These are phyloP conservation scores for Octomys mimax DNA, from an alignment of 2,797 vertebrate species.

Conservation along the genomic window DNA sequence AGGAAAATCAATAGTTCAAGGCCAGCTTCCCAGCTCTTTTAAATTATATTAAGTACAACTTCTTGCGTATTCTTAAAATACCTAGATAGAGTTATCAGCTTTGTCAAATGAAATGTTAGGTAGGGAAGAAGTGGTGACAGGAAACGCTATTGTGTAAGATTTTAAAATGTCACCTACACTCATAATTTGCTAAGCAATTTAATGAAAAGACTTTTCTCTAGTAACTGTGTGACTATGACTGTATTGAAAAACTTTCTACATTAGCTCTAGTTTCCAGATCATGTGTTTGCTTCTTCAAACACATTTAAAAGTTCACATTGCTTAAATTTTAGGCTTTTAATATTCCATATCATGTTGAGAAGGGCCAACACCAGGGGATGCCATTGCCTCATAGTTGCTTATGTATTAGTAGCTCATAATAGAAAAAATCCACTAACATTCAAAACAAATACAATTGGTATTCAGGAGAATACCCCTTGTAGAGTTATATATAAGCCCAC, in stretches of 20 bases:
- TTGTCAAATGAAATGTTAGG: constrained; percentile 6
- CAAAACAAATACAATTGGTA: not conserved
- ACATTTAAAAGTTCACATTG: not conserved
- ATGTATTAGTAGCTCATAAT: not conserved
- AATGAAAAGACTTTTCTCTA: constrained; percentile 34
- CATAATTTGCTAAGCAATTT: constrained; percentile 58
- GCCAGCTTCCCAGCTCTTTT: not conserved
- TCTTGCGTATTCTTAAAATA: constrained; percentile 48
- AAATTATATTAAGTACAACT: constrained; percentile 20
- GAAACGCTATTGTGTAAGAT: not conserved
- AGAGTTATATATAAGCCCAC: constrained; percentile 50
- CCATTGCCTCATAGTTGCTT: constrained; percentile 14
- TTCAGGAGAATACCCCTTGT: not conserved
- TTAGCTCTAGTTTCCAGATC: not conserved
- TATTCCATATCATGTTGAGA: not conserved
- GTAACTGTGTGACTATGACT: not conserved
- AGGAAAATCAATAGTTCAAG: not conserved
- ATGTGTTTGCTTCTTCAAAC: constrained; percentile 31
- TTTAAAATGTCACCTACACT: constrained; percentile 42
- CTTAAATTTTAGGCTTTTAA: not conserved
- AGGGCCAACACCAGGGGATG: constrained; percentile 27
- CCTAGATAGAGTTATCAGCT: not conserved
- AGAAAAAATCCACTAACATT: not conserved
- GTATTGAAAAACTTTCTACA: constrained; percentile 15
- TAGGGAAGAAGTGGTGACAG: not conserved